Base-by-base conservation (phyloP, 2,888 invertebrate species). In the Galerucella calmariensis region DNA sequence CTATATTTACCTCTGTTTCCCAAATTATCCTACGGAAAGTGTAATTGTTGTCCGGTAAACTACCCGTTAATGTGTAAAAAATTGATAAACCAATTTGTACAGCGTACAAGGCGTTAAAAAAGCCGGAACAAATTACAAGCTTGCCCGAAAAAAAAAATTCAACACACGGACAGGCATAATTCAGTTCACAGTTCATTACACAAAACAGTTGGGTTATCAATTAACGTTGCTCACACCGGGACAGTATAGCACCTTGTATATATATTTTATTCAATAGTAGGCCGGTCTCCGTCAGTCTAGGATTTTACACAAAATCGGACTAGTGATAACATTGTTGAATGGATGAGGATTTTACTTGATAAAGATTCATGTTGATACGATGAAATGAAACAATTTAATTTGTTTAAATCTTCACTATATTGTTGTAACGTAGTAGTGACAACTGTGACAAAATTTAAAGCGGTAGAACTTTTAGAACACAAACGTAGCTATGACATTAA, bases 191-290 rank as follows among this genome's bases (percentile, higher is more conserved):
- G 84, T 84, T 84, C 84, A 84, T 84, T 84, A 84, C 79, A 72
- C 70, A 72, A 81, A 81, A 79, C 84, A 84, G 84, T 84, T 84
- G 84, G 83, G 78, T 80, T 82, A 83, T 83, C 83, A 84, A 83
- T 83, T 83, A 83, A 79, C 70, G 73, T 58, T 44, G 71, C 67
- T 59, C 72, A 59, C 67, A 74, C 73, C 79, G 79, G 79, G 80
- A 81, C 79, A 79, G 80, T 81, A 81, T 73, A 78, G 81, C 82
- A 81, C 81, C 82, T 79, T 77, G 75, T 80, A 75, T 82, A 79
- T 41, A 41, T 82, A 82, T 82, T 83, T 83, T 82, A 83, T 84
- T 83, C 80, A 83, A 83, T 81, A 80, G 79, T 65, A 71, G 63
- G 63, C 63, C 63, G 11, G 63, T 65, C 12, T 62, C n/a, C 12